Conservation (phyloP, 2,113 vertebrate species). For the Otocyon megalotis region DNA sequence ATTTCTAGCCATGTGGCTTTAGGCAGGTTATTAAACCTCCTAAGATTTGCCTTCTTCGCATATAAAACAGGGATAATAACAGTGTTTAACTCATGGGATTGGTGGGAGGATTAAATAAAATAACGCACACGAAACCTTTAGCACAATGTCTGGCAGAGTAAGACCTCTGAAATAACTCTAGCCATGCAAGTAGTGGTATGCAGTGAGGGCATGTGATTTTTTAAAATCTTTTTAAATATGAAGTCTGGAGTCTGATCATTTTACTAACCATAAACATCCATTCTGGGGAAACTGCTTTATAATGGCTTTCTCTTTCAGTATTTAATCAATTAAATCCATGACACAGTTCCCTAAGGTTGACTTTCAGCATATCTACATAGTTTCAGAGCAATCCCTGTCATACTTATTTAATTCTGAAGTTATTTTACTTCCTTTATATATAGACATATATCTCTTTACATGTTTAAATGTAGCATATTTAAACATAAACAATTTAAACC, state of each 20-base stretch:
- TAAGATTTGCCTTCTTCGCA: neutral
- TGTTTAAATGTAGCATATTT: neutral
- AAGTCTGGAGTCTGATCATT: neutral
- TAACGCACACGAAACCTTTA: neutral
- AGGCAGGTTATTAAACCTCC: neutral
- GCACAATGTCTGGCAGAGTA: neutral
- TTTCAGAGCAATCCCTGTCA: neutral
- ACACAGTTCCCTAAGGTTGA: neutral
- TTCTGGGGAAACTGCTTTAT: neutral
- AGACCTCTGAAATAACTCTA: neutral
- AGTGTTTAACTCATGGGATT: neutral
- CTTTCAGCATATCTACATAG: neutral
- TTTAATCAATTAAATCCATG: neutral
- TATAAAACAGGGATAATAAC: neutral
- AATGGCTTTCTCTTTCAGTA: neutral
- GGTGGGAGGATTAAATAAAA: neutral
- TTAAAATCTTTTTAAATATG: neutral
- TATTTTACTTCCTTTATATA: neutral
- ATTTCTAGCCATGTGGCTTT: neutral
- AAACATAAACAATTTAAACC: neutral
- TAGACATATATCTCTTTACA: neutral
- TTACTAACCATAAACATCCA: neutral
- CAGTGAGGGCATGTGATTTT: neutral
- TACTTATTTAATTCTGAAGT: neutral
- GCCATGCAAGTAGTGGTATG: neutral